Percentiles rank a stretch among this genome's conserved stretches.
Evolutionary conservation across 2,888 invertebrate genomes (phyloP).

Genomic region (Yponomeuta plumbellus): DNA sequence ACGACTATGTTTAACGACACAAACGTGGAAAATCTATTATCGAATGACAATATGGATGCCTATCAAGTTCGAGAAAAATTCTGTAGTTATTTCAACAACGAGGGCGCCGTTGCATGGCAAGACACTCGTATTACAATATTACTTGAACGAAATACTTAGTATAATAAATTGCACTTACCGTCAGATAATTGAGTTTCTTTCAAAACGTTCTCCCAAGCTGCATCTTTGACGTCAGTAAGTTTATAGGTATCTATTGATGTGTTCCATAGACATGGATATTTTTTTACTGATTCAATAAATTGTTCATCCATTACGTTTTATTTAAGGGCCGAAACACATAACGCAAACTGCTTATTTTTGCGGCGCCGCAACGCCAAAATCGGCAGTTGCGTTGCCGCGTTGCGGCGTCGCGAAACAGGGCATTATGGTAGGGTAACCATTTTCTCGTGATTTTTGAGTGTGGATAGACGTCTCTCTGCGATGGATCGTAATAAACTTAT

Average conservation of each 20-base stretch:
- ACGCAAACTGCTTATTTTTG: too few species aligned
- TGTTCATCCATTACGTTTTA: conserved; percentile 26
- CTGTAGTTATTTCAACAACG: conserved; percentile 25
- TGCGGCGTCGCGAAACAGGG: too few species aligned
- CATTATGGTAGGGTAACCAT: too few species aligned
- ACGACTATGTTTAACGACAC: conserved; percentile 21
- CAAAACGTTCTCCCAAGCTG: conserved; percentile 26
- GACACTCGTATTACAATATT: conserved; percentile 22
- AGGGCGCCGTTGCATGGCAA: conserved; percentile 23
- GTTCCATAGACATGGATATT: conserved; percentile 26
- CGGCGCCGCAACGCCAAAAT: too few species aligned
- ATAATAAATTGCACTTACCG: conserved; percentile 15
- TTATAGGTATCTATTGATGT: conserved; percentile 25
- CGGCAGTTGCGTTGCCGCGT: too few species aligned
- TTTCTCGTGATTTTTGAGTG: too few species aligned
- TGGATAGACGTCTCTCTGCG: too few species aligned
- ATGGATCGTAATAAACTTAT: too few species aligned
- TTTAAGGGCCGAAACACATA: too few species aligned
- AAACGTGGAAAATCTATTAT: conserved; percentile 21
- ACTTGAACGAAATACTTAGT: conserved; percentile 22
- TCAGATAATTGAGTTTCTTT: conserved; percentile 25
- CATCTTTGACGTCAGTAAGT: conserved; percentile 23
- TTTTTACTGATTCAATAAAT: conserved; percentile 27
- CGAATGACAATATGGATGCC: conserved; percentile 20
- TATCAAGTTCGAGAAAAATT: conserved; percentile 25